phyloP scores from a whole-genome alignment of 2,113 vertebrate genomes.

The Mormoops blainvillei region DNA sequence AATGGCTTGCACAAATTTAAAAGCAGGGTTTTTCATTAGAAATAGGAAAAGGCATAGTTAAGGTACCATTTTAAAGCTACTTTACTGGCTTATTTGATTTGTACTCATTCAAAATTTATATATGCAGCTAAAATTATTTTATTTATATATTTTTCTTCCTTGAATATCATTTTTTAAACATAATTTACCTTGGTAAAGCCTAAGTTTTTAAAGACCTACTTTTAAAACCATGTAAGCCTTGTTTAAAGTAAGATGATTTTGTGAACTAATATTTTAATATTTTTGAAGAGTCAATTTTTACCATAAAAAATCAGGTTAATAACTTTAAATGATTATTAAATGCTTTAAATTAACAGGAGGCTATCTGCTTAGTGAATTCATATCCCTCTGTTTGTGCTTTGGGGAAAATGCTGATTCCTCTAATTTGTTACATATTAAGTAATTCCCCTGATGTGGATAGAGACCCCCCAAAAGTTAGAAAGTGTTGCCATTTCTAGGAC shows the following conservation, averaged over 20 bases:
- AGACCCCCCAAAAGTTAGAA: neutral
- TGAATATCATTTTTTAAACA: neutral
- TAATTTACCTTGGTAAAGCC: neutral
- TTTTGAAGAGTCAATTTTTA: conserved; percentile 36
- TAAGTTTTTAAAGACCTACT: conserved; percentile 10
- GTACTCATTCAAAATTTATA: neutral
- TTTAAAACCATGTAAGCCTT: neutral
- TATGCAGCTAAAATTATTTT: neutral
- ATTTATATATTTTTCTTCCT: neutral
- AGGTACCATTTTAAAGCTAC: neutral
- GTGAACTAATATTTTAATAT: neutral
- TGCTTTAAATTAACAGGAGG: conserved; percentile 32
- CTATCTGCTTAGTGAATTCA: conserved; percentile 41
- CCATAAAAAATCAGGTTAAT: conserved; percentile 38
- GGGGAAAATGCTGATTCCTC: neutral
- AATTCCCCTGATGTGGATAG: neutral
- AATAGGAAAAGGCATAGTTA: neutral
- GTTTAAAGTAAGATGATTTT: conserved; percentile 9
- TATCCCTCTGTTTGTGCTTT: conserved; percentile 33
- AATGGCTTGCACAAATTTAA: conserved; percentile 21
- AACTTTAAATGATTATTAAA: conserved; percentile 49
- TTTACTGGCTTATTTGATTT: neutral
- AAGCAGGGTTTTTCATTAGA: conserved; percentile 15
- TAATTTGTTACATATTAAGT: conserved; percentile 7
- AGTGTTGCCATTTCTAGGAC: neutral